phyloP scores from a whole-genome alignment of 1,140 invertebrate species.

The Hesperophylax magnus region DNA sequence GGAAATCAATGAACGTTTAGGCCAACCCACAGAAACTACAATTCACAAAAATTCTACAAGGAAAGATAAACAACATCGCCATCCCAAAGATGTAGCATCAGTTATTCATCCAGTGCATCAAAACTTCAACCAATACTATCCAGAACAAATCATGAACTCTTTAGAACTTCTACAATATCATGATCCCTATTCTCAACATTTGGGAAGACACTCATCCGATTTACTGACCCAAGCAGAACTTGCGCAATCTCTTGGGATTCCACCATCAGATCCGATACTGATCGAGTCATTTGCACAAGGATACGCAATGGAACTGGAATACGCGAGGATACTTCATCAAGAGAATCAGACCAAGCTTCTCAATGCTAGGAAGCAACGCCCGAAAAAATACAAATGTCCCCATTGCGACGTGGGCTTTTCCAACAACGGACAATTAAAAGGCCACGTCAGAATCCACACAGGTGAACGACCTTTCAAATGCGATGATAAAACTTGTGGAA shows the following conservation, averaged over 20 bases:
- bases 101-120: neutral
- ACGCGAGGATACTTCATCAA: constrained; percentile 76
- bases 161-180: constrained; percentile 39
- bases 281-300: constrained; percentile 71
- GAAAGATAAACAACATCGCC: neutral
- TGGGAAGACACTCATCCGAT: constrained; percentile 62
- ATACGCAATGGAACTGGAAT: constrained; percentile 76
- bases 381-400: constrained; percentile 91
- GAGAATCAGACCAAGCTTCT: constrained; percentile 76
- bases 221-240: constrained; percentile 65
- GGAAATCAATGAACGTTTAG: constrained; percentile 35
- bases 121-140: constrained; percentile 40
- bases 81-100: neutral
- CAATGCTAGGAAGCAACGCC: constrained; percentile 81
- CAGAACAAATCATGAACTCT: constrained; percentile 38
- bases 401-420: constrained; percentile 92
- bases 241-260: constrained; percentile 68
- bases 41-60: neutral
- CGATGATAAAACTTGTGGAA: constrained; percentile 86
- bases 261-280: constrained; percentile 68
- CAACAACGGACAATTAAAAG: constrained; percentile 93
- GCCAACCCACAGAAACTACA: neutral
- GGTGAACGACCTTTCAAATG: constrained; percentile 92
- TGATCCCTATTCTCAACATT: constrained; percentile 56
- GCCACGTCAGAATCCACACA: constrained; percentile 92